Conservation (phyloP, 1,140 invertebrate species). For the Magallana angulata region DNA sequence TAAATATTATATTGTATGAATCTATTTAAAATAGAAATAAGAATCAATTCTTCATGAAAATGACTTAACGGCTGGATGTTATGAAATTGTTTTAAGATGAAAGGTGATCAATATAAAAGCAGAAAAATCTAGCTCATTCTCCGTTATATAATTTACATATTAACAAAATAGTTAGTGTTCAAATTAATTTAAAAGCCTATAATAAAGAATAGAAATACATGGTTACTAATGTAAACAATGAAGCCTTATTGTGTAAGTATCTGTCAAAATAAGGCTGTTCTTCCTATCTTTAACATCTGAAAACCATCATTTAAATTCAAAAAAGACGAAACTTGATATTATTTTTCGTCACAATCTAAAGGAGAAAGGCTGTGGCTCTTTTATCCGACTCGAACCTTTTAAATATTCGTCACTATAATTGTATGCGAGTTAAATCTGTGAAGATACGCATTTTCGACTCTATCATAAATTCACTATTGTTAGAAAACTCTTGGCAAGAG, state of each 20-base stretch:
- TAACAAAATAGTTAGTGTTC: no score
- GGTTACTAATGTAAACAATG: not conserved
- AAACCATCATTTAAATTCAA: constrained; percentile 8
- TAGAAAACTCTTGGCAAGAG: not conserved
- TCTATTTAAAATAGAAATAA: no score
- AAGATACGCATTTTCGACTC: not conserved
- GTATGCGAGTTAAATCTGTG: not conserved
- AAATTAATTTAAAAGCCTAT: no score
- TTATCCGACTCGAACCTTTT: no score
- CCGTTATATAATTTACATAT: no score
- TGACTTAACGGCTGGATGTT: no score
- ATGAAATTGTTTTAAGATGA: no score
- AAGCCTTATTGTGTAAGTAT: not conserved
- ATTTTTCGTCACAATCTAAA: not conserved
- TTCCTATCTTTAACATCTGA: constrained; percentile 24
- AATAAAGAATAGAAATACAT: not conserved
- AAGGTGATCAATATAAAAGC: no score
- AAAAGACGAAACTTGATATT: not conserved
- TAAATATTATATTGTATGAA: no score
- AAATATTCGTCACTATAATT: not conserved
- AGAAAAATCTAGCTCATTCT: no score
- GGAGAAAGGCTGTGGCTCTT: no score
- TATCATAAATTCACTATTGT: not conserved
- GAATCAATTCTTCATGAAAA: no score
- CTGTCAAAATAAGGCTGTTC: not conserved